Evolutionary conservation across 2,113 vertebrate species (phyloP).

Genomic region (Zapus hudsonius): DNA sequence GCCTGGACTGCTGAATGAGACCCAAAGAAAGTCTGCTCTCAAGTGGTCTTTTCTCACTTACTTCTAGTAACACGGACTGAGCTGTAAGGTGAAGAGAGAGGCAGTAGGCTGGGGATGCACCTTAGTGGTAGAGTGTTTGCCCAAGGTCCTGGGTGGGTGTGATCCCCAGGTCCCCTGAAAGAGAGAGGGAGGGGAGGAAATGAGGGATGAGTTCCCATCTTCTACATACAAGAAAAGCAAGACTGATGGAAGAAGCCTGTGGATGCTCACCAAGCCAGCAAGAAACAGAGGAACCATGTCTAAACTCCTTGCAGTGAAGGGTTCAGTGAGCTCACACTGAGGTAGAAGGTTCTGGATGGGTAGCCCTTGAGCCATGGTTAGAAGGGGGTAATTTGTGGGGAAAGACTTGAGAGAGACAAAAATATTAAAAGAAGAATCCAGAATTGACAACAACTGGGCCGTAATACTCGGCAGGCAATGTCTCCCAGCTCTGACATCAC

Average conservation of each 20-base stretch:
- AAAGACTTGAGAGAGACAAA: background rate
- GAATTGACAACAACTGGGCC: slow-evolving; percentile 37
- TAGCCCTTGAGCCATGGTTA: background rate
- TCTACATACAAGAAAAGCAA: background rate
- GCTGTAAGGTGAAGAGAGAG: too few species aligned
- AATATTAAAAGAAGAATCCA: background rate
- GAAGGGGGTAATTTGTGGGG: background rate
- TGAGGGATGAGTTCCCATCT: too few species aligned
- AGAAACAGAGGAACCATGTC: background rate
- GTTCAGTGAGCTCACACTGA: background rate
- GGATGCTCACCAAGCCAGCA: background rate
- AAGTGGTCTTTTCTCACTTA: too few species aligned
- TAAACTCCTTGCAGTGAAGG: background rate
- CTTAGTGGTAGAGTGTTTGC: too few species aligned
- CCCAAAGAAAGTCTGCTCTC: background rate
- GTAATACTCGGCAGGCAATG: slow-evolving; percentile 27
- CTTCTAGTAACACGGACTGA: too few species aligned
- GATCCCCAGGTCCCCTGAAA: too few species aligned
- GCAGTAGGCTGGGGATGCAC: too few species aligned
- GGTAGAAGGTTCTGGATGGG: background rate
- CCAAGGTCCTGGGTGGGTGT: too few species aligned
- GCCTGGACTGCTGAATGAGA: background rate
- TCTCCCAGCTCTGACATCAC: slow-evolving; percentile 53
- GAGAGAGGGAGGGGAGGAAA: too few species aligned
- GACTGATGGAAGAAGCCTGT: background rate